phyloP scores from a whole-genome alignment of 2,113 vertebrate species.

The Nannobrachium achirus region DNA sequence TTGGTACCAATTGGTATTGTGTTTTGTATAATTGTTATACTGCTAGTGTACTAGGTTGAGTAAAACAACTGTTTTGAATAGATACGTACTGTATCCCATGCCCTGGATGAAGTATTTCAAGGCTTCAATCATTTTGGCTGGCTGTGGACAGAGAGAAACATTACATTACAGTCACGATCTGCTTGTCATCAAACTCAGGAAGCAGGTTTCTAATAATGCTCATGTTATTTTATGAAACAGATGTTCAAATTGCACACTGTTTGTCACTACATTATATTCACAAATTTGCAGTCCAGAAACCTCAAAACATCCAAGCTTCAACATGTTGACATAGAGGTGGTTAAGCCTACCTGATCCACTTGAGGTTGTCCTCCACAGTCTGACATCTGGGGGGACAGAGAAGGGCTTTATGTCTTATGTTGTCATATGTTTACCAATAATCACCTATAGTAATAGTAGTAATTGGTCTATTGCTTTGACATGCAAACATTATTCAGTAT shows the following conservation, averaged over 20 bases:
- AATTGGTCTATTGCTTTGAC: too few species aligned
- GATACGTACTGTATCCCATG: conserved; percentile 93
- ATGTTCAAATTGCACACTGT: not conserved
- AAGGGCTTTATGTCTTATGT: not conserved
- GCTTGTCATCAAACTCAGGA: not conserved
- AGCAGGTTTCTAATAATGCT: not conserved
- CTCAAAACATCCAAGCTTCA: not conserved
- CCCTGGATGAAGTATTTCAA: conserved; percentile 97
- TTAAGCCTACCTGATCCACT: conserved; percentile 88
- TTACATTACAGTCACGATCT: not conserved
- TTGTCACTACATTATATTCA: not conserved
- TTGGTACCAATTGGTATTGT: too few species aligned
- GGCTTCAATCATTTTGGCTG: conserved; percentile 92
- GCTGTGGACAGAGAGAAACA: conserved; percentile 75
- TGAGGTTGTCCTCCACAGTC: conserved; percentile 96
- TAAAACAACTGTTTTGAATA: not conserved
- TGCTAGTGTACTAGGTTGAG: not conserved
- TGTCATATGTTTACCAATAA: too few species aligned
- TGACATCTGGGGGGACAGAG: conserved; percentile 83
- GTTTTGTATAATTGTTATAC: too few species aligned
- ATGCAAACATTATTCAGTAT: too few species aligned
- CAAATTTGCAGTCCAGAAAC: too few species aligned
- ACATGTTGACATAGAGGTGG: not conserved
- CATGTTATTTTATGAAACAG: not conserved
- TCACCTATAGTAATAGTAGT: too few species aligned